Evolutionary conservation across 2,113 vertebrate species (phyloP).

Genomic region (Anolis sagrei): DNA sequence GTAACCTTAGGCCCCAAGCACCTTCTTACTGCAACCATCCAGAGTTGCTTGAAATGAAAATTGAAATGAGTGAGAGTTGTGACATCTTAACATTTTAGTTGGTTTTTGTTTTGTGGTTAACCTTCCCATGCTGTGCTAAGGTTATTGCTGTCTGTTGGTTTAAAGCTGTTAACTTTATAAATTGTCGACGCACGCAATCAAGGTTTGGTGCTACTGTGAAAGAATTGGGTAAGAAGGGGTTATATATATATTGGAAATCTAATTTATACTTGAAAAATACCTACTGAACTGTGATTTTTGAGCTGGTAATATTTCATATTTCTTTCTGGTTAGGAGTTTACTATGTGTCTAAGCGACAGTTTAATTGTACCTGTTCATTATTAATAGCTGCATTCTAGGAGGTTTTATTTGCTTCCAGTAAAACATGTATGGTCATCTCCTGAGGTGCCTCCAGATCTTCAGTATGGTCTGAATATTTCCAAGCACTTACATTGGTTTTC

Average conservation of each 20-base stretch:
- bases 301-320: not conserved
- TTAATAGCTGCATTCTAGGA: not conserved
- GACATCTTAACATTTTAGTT: not conserved
- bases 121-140: not conserved
- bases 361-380: not conserved
- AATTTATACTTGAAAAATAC: not conserved
- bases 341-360: not conserved
- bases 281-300: not conserved
- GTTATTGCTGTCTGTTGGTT: not conserved
- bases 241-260: not conserved
- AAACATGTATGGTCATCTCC: not conserved
- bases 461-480: not conserved
- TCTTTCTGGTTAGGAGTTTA: not conserved
- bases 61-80: not conserved
- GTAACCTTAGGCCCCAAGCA: accelerated
- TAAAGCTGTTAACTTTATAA: not conserved
- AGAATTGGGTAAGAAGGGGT: not conserved
- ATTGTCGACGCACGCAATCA: not conserved
- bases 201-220: not conserved
- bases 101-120: not conserved
- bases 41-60: not conserved
- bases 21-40: not conserved
- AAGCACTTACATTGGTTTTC: too few species aligned
- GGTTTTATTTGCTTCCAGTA: not conserved
- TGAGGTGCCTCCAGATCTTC: not conserved